These are phyloP conservation scores for Aspidiotus destructor DNA, from an alignment of 2,888 invertebrate species.

Conservation along the genomic window DNA sequence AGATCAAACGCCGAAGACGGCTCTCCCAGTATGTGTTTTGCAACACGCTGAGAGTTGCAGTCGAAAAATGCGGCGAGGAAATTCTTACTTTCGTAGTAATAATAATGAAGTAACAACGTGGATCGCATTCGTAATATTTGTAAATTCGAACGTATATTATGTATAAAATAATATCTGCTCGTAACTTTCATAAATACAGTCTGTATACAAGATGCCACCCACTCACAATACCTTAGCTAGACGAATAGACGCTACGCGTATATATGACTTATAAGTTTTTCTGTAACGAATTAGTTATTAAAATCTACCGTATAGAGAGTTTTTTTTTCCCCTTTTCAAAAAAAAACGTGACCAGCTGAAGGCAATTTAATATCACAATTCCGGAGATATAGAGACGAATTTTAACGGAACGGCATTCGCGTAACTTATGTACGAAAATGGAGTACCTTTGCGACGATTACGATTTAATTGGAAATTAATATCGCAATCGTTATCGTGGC, in stretches of 20 bases:
- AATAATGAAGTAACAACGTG: constrained; percentile 11
- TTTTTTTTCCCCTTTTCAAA: neutral
- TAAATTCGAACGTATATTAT: neutral
- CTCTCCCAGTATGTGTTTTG: constrained; percentile 13
- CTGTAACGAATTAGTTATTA: constrained; percentile 26
- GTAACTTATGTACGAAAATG: no score
- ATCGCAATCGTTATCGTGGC: no score
- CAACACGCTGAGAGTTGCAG: constrained; percentile 7
- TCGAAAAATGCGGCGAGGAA: neutral
- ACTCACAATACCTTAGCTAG: constrained; percentile 12
- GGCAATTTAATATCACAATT: constrained; percentile 10
- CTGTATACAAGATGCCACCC: constrained; percentile 11
- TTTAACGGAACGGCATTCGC: no score
- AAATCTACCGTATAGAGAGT: constrained; percentile 1
- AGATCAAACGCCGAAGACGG: neutral
- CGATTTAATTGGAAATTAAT: no score
- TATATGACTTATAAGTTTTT: neutral
- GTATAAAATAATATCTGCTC: neutral
- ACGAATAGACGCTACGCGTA: neutral
- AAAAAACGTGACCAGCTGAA: constrained; percentile 13
- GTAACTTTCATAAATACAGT: neutral
- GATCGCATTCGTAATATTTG: constrained; percentile 17
- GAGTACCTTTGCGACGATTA: no score
- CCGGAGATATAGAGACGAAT: neutral
- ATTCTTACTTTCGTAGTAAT: constrained; percentile 17